These are phyloP conservation scores for Micropterix aruncella DNA, from an alignment of 2,888 invertebrate species.

Conservation along the genomic window DNA sequence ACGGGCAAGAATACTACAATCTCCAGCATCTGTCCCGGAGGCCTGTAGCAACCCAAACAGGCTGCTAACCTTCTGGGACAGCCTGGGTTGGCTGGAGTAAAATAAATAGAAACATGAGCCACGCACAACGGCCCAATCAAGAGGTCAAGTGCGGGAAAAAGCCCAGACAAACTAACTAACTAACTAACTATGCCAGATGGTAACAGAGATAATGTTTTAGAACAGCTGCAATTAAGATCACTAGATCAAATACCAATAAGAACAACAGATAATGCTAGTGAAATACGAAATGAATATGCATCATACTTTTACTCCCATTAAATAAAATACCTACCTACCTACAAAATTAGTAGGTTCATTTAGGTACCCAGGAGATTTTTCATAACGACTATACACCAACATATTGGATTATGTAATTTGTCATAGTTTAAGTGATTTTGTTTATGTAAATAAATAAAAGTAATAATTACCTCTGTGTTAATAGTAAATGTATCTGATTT, in stretches of 20 bases:
- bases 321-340: conserved; percentile 6
- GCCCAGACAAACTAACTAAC: too few species aligned
- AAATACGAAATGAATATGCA: conserved; percentile 9
- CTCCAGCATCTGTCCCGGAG: too few species aligned
- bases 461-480: conserved; percentile 12
- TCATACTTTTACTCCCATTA: too few species aligned
- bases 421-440: conserved; percentile 7
- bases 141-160: too few species aligned
- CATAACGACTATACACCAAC: conserved; percentile 2
- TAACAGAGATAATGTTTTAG: conserved; percentile 10
- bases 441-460: conserved; percentile 10
- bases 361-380: background rate
- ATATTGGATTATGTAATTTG: conserved; percentile 2
- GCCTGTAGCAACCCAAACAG: too few species aligned
- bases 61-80: too few species aligned
- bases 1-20: too few species aligned
- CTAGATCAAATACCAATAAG: too few species aligned
- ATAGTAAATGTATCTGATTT: conserved; percentile 12
- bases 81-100: too few species aligned
- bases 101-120: too few species aligned
- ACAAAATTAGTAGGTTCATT: conserved; percentile 5
- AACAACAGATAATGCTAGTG: conserved; percentile 9
- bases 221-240: conserved; percentile 11
- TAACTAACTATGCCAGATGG: conserved; percentile 10
- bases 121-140: too few species aligned